Base-by-base conservation (phyloP, 2,113 vertebrate species). In the Rhinolophus ferrumequinum region DNA sequence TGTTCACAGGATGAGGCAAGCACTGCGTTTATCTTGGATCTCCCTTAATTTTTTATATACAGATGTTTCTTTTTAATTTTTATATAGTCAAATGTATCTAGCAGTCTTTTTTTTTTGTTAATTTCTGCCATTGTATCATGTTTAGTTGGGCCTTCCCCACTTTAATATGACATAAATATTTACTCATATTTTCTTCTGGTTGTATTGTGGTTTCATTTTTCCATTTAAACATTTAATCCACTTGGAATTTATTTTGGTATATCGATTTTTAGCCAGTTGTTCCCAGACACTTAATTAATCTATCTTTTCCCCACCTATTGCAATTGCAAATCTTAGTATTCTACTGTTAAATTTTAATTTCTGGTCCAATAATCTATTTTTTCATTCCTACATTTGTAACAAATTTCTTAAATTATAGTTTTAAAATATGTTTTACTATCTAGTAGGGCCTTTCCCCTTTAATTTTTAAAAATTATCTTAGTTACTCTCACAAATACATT, bases 371-470 rank as follows among this genome's bases (percentile, higher is more conserved):
- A 69, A 64, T 54, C 35, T 89, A 28, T 33, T 83, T 94, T 50
- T 90, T 81, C 35, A 82, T 90, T 83, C 47, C 62, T 73, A 67
- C 8, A 12, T n/a, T 90, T 28, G 14, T 83, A 90, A 52, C 58
- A 81, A 88, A 81, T 44, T 76, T 93, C n/a, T 28, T 70, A 85
- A 96, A 87, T 90, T 76, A 82, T 12, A 76, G 44, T 64, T 96
- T 80, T 35, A 50, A 88, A 95, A 84, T 38, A 24, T 33, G 33
- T 69, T 28, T 84, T 75, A 84, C 38, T 66, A 67, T 52, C 70
- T 47, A 35, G 30, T 66, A 69, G 56, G 14, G 2, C 12, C 60
- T 70, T 24, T 38, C 13, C 13, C 15, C 28, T 80, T 62, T 72
- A 64, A 76, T 41, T 76, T 85, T 85, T 41, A 44, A 56, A 26